Evolutionary conservation across 35 echinoderm and acorn worm species (phyloP).

Genomic region (Amphiura filiformis): DNA sequence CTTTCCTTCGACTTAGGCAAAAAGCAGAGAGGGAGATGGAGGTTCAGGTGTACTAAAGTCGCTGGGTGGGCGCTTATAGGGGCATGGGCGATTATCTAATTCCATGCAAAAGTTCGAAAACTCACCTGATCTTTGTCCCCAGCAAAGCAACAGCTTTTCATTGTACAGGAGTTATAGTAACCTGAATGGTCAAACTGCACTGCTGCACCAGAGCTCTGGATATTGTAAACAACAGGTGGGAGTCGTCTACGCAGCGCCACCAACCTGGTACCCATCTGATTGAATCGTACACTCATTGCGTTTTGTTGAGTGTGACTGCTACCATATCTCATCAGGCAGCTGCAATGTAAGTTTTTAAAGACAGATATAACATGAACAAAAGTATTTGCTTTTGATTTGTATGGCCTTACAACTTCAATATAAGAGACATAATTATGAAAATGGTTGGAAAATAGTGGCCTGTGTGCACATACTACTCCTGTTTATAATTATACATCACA

Average conservation of each 20-base stretch:
- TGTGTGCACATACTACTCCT: no score
- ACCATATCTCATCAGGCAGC: conserved; percentile 80
- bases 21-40: no score
- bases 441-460: no score
- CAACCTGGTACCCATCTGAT: conserved; percentile 68
- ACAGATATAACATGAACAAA: background rate
- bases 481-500: no score
- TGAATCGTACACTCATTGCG: conserved; percentile 97
- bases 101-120: background rate
- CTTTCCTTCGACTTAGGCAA: no score
- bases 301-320: conserved; percentile 84
- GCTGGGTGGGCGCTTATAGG: no score
- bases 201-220: conserved; percentile 55
- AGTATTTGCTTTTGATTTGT: no score
- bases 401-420: no score
- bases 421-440: no score
- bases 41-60: no score
- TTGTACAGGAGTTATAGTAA: conserved; percentile 99
- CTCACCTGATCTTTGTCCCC: conserved; percentile 92
- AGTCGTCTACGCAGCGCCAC: conserved; percentile 78
- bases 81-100: no score
- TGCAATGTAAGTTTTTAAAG: conserved; percentile 23
- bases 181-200: conserved; percentile 96
- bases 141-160: conserved; percentile 98
- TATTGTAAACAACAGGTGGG: conserved; percentile 80